Evolutionary conservation across 2,888 invertebrate genomes (phyloP), one percentile per base, ranked within the genome.

Genomic region (Anticlea derivata): DNA sequence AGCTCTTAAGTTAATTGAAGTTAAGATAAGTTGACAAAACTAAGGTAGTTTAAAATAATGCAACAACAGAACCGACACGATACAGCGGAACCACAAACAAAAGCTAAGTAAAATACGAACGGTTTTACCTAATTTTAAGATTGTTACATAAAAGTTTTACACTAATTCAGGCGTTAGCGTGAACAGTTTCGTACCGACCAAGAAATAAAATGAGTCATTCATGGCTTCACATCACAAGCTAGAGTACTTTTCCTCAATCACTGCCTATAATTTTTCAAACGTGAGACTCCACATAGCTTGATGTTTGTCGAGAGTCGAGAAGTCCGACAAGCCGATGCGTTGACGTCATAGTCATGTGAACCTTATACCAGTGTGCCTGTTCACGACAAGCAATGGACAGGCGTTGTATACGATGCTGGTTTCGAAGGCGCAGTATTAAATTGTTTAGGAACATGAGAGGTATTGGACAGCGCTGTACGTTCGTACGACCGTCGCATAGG

Each of bases 291-390:
- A 78, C 77, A 72, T 77, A 76, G 76, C 68, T 75, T 69, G 70
- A 66, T 86, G 84, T 86, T 87, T 86, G 83, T 82, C 79, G 83
- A 84, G 85, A 83, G 83, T 79, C 81, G 80, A 86, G 86, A 82
- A 87, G 83, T 80, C 84, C 81, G 83, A 81, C 88, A 83, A 84
- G 85, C 86, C 88, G 81, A 89, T 82, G 79, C 67, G 88, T 87
- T 90, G 89, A 89, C 89, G 89, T 90, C 89, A 90, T 89, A 75
- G 73, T 75, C 80, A 80, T 82, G 86, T 83, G 76, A 73, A 80
- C 76, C 81, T 78, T 74, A 69, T 75, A 86, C 83, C 74, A 80
- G 64, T 61, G 50, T 53, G 60, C 61, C 61, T 61, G 64, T 61
- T 65, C 60, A 60, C 66, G 66, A 66, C 65, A 69, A 67, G 60